Evolutionary conservation across 2,113 vertebrate genomes (phyloP), one percentile per base, ranked within the genome.

Genomic region (Ibidorhyncha struthersii): DNA sequence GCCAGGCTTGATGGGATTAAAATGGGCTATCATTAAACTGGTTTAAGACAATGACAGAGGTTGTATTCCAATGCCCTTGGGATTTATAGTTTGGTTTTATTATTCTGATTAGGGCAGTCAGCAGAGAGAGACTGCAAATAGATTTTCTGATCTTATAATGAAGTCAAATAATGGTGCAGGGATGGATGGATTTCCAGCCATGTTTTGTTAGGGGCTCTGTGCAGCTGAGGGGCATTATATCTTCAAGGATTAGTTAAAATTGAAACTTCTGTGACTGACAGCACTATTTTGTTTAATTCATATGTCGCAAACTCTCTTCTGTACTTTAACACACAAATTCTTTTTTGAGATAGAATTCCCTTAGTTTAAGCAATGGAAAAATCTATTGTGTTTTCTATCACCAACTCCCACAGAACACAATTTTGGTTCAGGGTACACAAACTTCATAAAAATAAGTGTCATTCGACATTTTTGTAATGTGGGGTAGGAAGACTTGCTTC

Each of bases 301-400:
- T 53, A 27, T 30, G 9, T 78, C 71, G n/a, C 41, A 38, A 23
- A 15, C 55, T 73, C 41, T 41, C 13, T 59, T 92, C 27, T 58
- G 6, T 70, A 43, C 43, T 61, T 82, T 8, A 45, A 72, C 0
- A 0, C 52, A 45, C 7, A 41, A 49, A 38, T 61, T 43, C 0
- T 53, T 92, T 87, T 63, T 53, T 84, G 30, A 74, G 53, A 38
- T 43, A 30, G 34, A 70, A 77, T 19, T 58, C 55, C 21, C 59
- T 61, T 49, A 27, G 8, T 93, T 92, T 77, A 70, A 80, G 40
- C 30, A 14, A 32, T 62, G 50, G 55, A 50, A 86, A 86, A 73
- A 83, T 63, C 36, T 36, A 12, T 47, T 59, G 47, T 36, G 17
- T 55, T 77, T 72, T 89, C 38, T 78, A 14, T 53, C 69, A 55